Evolutionary conservation across 2,113 vertebrate genomes (phyloP).

Genomic region (Paratilapia polleni): DNA sequence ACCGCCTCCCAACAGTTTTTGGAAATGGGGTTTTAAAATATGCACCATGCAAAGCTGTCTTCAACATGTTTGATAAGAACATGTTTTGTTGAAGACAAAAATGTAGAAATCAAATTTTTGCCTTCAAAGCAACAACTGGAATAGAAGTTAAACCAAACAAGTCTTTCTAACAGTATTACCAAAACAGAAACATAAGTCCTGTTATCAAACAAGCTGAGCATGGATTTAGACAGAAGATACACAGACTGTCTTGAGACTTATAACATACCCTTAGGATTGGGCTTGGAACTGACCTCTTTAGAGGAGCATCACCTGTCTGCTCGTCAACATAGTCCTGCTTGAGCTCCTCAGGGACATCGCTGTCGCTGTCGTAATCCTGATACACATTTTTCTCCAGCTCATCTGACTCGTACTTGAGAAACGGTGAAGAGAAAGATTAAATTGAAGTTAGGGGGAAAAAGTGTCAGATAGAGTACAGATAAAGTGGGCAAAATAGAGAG

Average conservation of each 20-base stretch:
- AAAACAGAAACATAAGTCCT: neutral
- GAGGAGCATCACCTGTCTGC: constrained; percentile 92
- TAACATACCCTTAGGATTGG: neutral
- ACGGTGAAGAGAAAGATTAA: neutral
- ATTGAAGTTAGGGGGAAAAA: neutral
- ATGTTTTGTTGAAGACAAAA: no score
- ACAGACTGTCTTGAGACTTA: neutral
- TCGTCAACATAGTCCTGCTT: constrained; percentile 98
- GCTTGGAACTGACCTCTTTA: constrained; percentile 86
- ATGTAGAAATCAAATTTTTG: neutral
- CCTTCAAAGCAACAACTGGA: neutral
- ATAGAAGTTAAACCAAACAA: neutral
- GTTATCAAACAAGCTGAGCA: neutral
- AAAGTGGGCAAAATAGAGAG: neutral
- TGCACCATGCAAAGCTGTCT: no score
- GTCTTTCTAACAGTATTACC: neutral
- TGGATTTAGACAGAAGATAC: neutral
- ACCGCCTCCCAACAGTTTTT: no score
- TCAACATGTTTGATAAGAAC: no score
- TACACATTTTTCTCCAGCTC: constrained; percentile 96
- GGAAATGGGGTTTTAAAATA: no score
- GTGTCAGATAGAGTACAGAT: neutral
- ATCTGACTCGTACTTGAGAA: constrained; percentile 92
- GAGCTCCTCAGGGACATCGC: constrained; percentile 95
- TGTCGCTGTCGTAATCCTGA: constrained; percentile 98